Conservation (phyloP, 2,888 invertebrate species). For the Drosophila lacicola region DNA sequence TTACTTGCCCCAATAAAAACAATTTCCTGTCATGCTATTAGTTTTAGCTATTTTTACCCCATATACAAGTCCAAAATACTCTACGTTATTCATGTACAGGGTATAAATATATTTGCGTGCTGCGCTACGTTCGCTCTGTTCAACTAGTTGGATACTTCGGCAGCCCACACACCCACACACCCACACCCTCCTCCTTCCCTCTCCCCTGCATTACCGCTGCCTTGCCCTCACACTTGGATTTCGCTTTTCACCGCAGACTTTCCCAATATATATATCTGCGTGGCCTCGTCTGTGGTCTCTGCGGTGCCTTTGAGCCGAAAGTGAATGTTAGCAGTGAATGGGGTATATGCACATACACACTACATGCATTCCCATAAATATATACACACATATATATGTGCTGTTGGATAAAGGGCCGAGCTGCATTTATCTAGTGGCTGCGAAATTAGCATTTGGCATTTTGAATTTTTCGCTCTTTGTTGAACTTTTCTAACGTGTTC, state of each 20-base stretch:
- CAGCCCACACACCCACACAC: not conserved
- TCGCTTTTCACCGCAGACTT: slow-evolving; percentile 56
- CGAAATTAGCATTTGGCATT: slow-evolving; percentile 75
- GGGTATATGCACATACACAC: not conserved
- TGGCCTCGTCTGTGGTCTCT: slow-evolving; percentile 57
- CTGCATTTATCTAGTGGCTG: slow-evolving; percentile 56
- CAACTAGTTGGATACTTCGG: slow-evolving; percentile 61
- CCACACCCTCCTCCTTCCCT: not conserved
- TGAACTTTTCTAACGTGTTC: slow-evolving; percentile 39
- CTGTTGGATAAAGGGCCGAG: slow-evolving; percentile 12
- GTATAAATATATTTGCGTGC: slow-evolving; percentile 57
- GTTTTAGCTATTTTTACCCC: no score
- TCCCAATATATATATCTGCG: slow-evolving; percentile 34
- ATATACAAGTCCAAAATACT: not conserved
- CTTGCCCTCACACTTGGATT: slow-evolving; percentile 40
- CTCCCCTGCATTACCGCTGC: not conserved
- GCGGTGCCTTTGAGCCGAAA: slow-evolving; percentile 46
- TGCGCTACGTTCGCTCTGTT: slow-evolving; percentile 43
- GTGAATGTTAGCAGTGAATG: slow-evolving; percentile 37
- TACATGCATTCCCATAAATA: not conserved
- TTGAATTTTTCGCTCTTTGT: slow-evolving; percentile 43
- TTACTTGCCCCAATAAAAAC: no score
- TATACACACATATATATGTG: slow-evolving; percentile 11
- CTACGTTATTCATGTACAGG: not conserved
- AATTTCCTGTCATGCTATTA: no score